Percentiles rank a stretch among this genome's conserved stretches.
These are phyloP conservation scores for Strix uralensis DNA, from an alignment of 2,113 vertebrate species.

Conservation along the genomic window DNA sequence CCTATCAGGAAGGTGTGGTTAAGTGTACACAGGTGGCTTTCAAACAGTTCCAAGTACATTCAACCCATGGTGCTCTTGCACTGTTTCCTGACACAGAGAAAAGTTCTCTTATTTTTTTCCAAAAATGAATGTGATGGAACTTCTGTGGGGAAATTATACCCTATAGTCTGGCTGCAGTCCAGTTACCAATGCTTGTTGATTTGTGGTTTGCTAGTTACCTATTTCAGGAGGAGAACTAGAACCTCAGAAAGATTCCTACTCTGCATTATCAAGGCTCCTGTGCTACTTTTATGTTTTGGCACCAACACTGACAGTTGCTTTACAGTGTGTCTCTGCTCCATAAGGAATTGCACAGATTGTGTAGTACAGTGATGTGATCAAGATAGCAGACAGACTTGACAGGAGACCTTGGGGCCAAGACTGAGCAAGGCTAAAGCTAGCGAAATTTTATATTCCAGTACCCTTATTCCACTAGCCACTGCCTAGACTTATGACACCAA, in stretches of 20 bases:
- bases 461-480: neutral
- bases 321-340: neutral
- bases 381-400: neutral
- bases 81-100: neutral
- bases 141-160: fast-evolving
- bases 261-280: neutral
- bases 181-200: fast-evolving
- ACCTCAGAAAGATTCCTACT: neutral
- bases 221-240: neutral
- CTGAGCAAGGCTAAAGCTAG: neutral
- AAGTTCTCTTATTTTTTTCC: neutral
- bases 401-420: neutral
- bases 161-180: neutral
- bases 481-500: neutral
- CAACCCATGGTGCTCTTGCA: neutral
- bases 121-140: neutral
- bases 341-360: neutral
- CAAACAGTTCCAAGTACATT: neutral
- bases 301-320: neutral
- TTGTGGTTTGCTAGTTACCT: neutral
- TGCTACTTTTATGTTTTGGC: neutral
- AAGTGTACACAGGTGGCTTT: neutral
- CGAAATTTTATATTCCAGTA: neutral
- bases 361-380: neutral
- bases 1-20: neutral